Evolutionary conservation across 2,113 vertebrate species (phyloP).

Genomic region (Potamarius usumacintae): DNA sequence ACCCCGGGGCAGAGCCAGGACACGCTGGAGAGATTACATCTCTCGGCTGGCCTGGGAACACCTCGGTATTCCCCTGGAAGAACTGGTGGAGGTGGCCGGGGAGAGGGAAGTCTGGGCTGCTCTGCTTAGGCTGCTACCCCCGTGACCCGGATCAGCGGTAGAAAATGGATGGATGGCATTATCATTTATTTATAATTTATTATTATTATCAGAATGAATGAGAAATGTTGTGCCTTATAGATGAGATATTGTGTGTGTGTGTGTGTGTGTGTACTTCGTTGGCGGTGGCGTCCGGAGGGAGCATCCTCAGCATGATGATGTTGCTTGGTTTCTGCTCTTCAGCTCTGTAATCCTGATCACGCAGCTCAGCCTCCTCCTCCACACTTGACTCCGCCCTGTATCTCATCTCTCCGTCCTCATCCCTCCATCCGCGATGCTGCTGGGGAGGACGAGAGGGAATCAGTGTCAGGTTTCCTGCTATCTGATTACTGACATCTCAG

Average conservation of each 20-base stretch:
- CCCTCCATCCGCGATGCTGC: constrained; percentile 56
- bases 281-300: constrained; percentile 83
- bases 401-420: constrained; percentile 43
- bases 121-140: too few species aligned
- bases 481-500: background rate
- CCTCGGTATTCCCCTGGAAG: too few species aligned
- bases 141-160: too few species aligned
- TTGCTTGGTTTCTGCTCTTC: constrained; percentile 86
- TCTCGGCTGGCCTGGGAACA: too few species aligned
- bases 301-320: constrained; percentile 91
- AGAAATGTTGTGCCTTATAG: too few species aligned
- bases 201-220: too few species aligned
- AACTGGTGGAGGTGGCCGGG: too few species aligned
- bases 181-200: too few species aligned
- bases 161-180: too few species aligned
- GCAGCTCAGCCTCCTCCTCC: constrained; percentile 75
- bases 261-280: constrained; percentile 75
- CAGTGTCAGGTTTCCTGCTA: background rate
- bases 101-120: too few species aligned
- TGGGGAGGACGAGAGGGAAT: constrained; percentile 46
- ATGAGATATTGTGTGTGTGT: background rate
- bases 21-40: too few species aligned
- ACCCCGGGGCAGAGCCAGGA: too few species aligned
- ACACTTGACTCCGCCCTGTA: constrained; percentile 54
- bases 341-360: constrained; percentile 86